Percentiles rank a stretch among this genome's conserved stretches.
phyloP scores from a whole-genome alignment of 1,140 invertebrate species.

The Micrasema longulum region DNA sequence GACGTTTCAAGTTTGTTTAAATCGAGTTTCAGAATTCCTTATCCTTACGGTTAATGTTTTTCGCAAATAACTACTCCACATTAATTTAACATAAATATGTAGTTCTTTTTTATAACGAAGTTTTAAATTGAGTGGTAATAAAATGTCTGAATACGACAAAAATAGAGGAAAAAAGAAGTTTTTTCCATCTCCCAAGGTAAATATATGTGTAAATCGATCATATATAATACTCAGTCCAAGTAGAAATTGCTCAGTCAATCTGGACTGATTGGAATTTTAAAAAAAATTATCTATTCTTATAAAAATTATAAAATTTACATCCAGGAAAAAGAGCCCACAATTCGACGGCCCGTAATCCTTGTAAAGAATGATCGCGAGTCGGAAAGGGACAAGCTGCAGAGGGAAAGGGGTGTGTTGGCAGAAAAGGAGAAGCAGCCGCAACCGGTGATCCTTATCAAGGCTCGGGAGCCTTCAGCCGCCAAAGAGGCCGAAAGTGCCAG shows the following conservation, averaged over 20 bases:
- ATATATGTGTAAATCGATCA: not conserved
- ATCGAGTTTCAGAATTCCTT: not conserved
- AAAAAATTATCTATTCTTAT: not conserved
- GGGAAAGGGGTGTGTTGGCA: slow-evolving; percentile 14
- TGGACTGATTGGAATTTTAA: too few species aligned
- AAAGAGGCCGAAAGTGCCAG: slow-evolving; percentile 61
- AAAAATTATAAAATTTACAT: too few species aligned
- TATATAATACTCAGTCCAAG: too few species aligned
- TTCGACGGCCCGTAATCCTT: slow-evolving; percentile 62
- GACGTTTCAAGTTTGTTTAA: not conserved
- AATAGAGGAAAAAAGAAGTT: slow-evolving; percentile 65
- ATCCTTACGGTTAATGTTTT: not conserved
- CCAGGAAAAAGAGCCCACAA: slow-evolving; percentile 58
- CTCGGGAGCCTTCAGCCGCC: slow-evolving; percentile 62
- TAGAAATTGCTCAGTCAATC: too few species aligned
- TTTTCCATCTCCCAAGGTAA: slow-evolving; percentile 58
- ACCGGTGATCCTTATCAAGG: slow-evolving; percentile 65
- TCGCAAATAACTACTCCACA: too few species aligned
- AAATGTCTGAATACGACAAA: slow-evolving; percentile 54
- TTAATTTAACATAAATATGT: too few species aligned
- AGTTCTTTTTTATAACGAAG: too few species aligned
- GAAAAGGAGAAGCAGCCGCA: slow-evolving; percentile 66
- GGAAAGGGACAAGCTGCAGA: slow-evolving; percentile 52
- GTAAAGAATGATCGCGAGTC: slow-evolving; percentile 63
- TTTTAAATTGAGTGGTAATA: slow-evolving; percentile 2